Evolutionary conservation across 2,797 vertebrate species (phyloP), one percentile per base, ranked within the genome.

Genomic region (Vireo griseus): DNA sequence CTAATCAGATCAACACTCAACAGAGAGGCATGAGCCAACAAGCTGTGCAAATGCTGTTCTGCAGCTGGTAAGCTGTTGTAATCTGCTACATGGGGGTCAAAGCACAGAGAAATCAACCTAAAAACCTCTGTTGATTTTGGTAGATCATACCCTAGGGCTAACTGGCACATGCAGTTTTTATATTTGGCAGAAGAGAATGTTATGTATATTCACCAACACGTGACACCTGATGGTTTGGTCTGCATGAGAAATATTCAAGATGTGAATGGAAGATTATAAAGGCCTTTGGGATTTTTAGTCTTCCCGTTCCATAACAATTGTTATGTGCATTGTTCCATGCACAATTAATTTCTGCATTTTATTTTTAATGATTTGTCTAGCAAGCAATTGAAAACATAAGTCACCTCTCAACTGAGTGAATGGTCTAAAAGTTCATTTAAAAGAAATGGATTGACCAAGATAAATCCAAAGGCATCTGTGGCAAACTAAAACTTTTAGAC

Each of bases 1-100:
- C 35, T 89, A 76, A 88, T 82, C 84, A 87, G 61, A 85, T 93
- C 54, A 80, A 26, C n/a, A 10, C 57, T 69, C 67, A 37, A 4
- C 51, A 35, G 51, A 87, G 65, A 35, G 72, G 55, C 5, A 3
- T 16, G 72, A 94, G 74, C 83, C 54, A 88, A 42, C 1, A 13
- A 79, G 48, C 55, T 73, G 66, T 66, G 77, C 67, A 59, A 79
- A 67, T 51, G 69, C 47, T 6, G 1, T 48, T 86, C 29, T 68
- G 58, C 1, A 9, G 47, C 37, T 55, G 40, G 21, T 82, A 84
- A 86, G 1, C 40, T 69, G 45, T 59, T 86, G 11, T 73, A 67
- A 79, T 79, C 67, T 82, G 50, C 71, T 76, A 3, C 0, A 0
- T 44, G 57, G 50, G 57, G 74, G 63, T 88, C 63, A 71, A 26